Evolutionary conservation across 1,140 invertebrate species (phyloP).

Genomic region (Zaprionus capensis): DNA sequence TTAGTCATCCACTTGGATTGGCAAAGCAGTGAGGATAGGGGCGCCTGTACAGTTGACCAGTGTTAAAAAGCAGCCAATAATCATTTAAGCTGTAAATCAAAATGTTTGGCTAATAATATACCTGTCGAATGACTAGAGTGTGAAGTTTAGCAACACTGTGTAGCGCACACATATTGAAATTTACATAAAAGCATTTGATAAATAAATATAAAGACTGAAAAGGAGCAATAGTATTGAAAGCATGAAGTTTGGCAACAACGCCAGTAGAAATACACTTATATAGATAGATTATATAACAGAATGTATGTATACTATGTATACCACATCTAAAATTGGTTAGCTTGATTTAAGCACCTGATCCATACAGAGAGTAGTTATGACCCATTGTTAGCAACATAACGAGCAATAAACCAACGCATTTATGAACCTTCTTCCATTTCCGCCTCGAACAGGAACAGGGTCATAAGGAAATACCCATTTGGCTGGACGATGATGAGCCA

Average conservation of each 20-base stretch:
- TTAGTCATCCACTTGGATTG: slow-evolving; percentile 44
- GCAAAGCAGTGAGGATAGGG: not conserved
- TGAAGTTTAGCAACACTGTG: not conserved
- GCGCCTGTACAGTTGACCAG: slow-evolving; percentile 16
- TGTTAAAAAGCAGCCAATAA: slow-evolving; percentile 2
- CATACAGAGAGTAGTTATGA: not conserved
- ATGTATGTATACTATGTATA: too few species aligned
- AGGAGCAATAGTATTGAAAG: not conserved
- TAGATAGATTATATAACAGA: too few species aligned
- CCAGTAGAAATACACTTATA: too few species aligned
- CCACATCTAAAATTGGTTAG: too few species aligned
- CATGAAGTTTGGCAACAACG: not conserved
- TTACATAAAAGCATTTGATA: too few species aligned
- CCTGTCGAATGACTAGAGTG: not conserved
- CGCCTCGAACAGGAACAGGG: slow-evolving; percentile 59
- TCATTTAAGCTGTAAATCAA: slow-evolving; percentile 11
- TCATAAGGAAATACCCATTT: slow-evolving; percentile 82
- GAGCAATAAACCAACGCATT: slow-evolving; percentile 18
- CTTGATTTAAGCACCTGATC: too few species aligned
- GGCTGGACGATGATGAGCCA: slow-evolving; percentile 74
- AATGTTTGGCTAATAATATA: not conserved
- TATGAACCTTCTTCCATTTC: slow-evolving; percentile 8
- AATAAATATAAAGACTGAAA: not conserved
- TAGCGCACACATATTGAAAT: not conserved
- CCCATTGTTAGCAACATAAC: not conserved